Base-by-base conservation (phyloP, 2,113 vertebrate species). In the Hystrix brachyura region DNA sequence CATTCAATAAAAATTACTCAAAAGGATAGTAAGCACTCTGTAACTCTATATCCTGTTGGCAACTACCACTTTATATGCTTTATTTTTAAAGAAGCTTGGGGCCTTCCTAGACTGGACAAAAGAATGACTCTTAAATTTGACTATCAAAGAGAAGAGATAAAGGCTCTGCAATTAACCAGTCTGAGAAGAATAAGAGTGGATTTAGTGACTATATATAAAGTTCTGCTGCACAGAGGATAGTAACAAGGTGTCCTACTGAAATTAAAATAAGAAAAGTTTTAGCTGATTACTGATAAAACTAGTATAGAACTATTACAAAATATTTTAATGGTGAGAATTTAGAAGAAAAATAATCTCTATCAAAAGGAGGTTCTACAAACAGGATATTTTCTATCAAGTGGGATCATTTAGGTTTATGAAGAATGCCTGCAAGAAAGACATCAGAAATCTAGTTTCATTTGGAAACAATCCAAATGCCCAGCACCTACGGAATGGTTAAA, bases 281-380 rank as follows among this genome's bases (percentile, higher is more conserved):
- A 91, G 38, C 2, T 71, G 62, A 12, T 29, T 85, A 89, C 10
- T 89, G 53, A 85, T 18, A 93, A 81, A 90, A 90, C 53, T 32
- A 90, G 14, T 34, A 78, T 0, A 80, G n/a, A 81, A 95, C 71
- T 92, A 82, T 10, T 5, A 64, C 0, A 32, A 87, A 60, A 60
- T 12, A 69, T 93, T 84, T 48, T 92, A 27, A 94, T 7, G 53
- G 38, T 60, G 17, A 94, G 92, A 76, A 91, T 55, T 85, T 57
- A 81, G 34, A 67, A 85, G 53, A 72, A 81, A 78, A 76, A 67
- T 46, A 74, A 90, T 32, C 21, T 69, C 13, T 82, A 90, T 74
- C 38, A 59, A 74, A 94, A 96, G 32, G 14, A n/a, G 64, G 76
- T 95, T 87, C 43, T 88, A 34, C 74, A 94, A 90, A 90, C 5